Base-by-base conservation (phyloP, 2,888 invertebrate genomes). In the Keiferia lycopersicella region DNA sequence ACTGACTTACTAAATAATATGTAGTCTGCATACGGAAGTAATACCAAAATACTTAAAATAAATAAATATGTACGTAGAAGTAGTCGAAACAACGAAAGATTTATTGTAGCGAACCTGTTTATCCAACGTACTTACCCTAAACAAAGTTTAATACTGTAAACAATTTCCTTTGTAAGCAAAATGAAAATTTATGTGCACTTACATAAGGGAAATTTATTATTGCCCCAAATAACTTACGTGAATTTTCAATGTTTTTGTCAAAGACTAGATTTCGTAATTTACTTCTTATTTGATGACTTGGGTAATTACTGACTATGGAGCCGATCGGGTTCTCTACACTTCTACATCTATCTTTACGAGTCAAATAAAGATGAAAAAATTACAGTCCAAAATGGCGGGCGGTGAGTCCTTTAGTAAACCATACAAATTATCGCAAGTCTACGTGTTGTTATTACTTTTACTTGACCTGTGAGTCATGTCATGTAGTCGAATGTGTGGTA, bases 401-500 rank as follows among this genome's bases (percentile, higher is more conserved):
- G 34, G 10, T 34, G 7, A 10, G 8, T 4, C 34, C 34, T 34
- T 10, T 34, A 34, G 34, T 34, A 34, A 34, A 34, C 8, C 4
- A 41, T 41, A 41, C 2, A 3, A 41, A 12, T 41, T 14, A n/a
- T 7, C 14, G 12, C n/a, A 41, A 14, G 14, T 14, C 14, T 41
- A 16, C 14, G 26, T 14, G 26, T 7, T 14, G 53, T 22, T 26
- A 18, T 4, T 45, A 64, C 50, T 63, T 59, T 59, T 51, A 59
- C 57, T 58, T 34, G 45, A 30, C 18, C 58, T 10, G 30, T 74
- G 69, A 78, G 66, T 75, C 73, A 77, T 72, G 68, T 70, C 68
- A 69, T 70, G n/a, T n/a, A n/a, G n/a, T 68, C 69, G 69, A 73
- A n/a, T 74, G 72, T 73, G 70, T 53, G 63, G 12, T 30, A 39